phyloP scores from a whole-genome alignment of 2,888 invertebrate species.

The Acronicta leporina region DNA sequence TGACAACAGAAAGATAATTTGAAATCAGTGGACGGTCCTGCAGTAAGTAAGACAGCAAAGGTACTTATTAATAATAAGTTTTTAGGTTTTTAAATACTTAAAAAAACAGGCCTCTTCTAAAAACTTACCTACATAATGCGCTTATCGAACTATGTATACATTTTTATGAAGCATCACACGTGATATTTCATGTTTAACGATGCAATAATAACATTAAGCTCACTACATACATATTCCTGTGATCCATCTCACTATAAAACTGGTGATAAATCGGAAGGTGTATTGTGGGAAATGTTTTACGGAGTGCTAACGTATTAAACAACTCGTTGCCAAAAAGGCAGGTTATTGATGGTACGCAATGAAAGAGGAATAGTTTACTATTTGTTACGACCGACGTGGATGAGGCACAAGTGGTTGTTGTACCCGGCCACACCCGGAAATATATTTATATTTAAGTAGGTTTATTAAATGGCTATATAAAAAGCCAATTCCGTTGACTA shows the following conservation, averaged over 20 bases:
- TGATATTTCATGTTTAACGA: not conserved
- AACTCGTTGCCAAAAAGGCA: constrained; percentile 39
- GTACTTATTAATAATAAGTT: no score
- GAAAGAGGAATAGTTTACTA: constrained; percentile 63
- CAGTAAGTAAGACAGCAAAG: no score
- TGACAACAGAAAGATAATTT: no score
- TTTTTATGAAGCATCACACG: not conserved
- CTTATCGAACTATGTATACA: no score
- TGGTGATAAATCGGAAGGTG: constrained; percentile 36
- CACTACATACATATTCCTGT: not conserved
- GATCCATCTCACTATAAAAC: constrained; percentile 27
- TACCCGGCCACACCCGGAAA: constrained; percentile 2
- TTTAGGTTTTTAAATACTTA: no score
- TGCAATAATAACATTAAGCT: not conserved
- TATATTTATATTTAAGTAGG: constrained; percentile 15
- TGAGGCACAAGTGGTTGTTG: constrained; percentile 40
- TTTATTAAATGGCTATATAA: not conserved
- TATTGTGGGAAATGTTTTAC: constrained; percentile 38
- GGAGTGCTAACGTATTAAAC: constrained; percentile 44
- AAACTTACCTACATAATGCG: no score
- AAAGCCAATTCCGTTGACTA: no score
- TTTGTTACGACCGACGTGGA: constrained; percentile 62
- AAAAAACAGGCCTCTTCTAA: no score
- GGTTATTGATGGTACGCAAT: constrained; percentile 63
- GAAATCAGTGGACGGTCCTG: no score